A percentile compares a stretch with the other conserved stretches of the same genome.
Evolutionary conservation across 1,140 invertebrate species (phyloP).

Genomic region (Contarinia nasturtii): DNA sequence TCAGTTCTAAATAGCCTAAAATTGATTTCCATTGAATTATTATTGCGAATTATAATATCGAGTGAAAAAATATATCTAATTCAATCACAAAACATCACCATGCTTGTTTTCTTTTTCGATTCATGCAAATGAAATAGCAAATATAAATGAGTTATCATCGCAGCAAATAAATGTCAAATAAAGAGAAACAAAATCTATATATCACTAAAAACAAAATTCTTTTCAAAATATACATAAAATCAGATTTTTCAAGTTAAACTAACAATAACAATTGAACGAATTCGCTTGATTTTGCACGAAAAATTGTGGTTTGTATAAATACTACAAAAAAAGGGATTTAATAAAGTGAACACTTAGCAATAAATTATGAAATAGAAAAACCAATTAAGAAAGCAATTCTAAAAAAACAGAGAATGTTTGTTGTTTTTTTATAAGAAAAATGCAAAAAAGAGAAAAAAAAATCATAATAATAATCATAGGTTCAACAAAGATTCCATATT

Average conservation of each 20-base stretch:
- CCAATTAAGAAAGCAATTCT: not conserved
- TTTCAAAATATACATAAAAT: too few species aligned
- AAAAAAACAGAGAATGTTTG: not conserved
- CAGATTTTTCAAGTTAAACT: too few species aligned
- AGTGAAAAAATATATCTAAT: not conserved
- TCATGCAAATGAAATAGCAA: not conserved
- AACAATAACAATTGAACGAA: too few species aligned
- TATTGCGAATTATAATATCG: not conserved
- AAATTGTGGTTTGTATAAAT: not conserved
- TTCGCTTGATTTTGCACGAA: not conserved
- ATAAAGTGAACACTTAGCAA: not conserved
- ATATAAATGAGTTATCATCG: not conserved
- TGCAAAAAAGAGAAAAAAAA: not conserved
- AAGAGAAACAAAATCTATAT: too few species aligned
- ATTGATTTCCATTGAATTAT: not conserved
- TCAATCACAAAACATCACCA: too few species aligned
- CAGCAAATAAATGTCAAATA: too few species aligned
- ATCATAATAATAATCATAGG: not conserved
- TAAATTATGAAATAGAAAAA: not conserved
- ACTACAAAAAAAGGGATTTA: slow-evolving; percentile 3
- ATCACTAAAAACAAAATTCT: too few species aligned
- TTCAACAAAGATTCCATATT: not conserved
- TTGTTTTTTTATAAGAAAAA: slow-evolving; percentile 3
- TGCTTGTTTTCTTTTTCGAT: too few species aligned
- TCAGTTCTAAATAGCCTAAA: not conserved